Evolutionary conservation across 2,113 vertebrate genomes (phyloP).

Genomic region (Mobula hypostoma): DNA sequence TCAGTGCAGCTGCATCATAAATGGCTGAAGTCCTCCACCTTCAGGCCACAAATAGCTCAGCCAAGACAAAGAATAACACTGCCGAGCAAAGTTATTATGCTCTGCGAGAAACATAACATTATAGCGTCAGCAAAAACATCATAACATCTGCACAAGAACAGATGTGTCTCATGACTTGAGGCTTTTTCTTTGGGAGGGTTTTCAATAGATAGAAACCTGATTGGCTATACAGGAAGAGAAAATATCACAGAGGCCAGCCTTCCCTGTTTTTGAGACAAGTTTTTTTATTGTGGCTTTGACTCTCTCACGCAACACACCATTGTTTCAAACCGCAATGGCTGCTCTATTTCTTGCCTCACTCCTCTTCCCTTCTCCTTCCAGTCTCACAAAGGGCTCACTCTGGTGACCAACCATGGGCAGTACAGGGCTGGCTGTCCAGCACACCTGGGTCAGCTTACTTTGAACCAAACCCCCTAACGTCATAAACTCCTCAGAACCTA

Average conservation of each 20-base stretch:
- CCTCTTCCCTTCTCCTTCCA: background rate
- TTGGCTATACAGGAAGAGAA: background rate
- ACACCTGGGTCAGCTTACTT: no score
- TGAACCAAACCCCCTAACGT: no score
- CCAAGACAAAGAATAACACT: background rate
- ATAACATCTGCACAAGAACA: background rate
- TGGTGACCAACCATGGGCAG: no score
- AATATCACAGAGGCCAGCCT: background rate
- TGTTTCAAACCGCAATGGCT: background rate
- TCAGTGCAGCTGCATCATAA: background rate
- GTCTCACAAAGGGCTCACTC: no score
- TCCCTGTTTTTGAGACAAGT: background rate
- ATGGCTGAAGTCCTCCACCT: background rate
- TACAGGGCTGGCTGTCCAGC: no score
- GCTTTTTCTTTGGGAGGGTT: background rate
- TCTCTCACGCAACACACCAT: background rate
- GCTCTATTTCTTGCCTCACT: background rate
- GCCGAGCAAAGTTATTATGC: background rate
- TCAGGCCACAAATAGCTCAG: background rate
- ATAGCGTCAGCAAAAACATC: no score
- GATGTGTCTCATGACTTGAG: background rate
- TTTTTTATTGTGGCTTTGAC: background rate
- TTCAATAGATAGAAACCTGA: background rate
- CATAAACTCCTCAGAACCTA: no score
- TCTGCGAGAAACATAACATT: no score